A percentile compares a stretch with the other conserved stretches of the same genome.
phyloP scores from a whole-genome alignment of 2,113 vertebrate species.

The Scolopax mira region DNA sequence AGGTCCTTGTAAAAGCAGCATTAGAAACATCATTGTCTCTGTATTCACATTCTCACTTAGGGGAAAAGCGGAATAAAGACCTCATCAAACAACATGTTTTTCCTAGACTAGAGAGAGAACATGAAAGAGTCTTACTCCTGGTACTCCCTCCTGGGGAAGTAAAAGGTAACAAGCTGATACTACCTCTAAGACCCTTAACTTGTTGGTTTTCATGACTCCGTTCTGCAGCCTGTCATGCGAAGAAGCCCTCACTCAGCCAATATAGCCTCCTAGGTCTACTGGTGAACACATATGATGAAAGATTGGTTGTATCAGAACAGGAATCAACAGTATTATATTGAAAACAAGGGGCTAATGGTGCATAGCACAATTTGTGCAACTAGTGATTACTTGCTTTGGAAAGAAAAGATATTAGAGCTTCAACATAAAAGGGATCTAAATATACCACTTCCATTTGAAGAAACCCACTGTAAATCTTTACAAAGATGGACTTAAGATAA shows the following conservation, averaged over 20 bases:
- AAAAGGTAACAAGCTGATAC: background rate
- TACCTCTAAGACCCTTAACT: background rate
- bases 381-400: background rate
- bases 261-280: background rate
- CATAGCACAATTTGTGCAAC: background rate
- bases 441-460: background rate
- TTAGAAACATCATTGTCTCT: background rate
- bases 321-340: background rate
- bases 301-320: background rate
- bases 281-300: background rate
- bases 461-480: background rate
- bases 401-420: background rate
- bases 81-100: background rate
- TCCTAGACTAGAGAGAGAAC: background rate
- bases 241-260: background rate
- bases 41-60: background rate
- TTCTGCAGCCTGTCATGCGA: background rate
- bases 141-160: accelerated
- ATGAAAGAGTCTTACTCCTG: background rate
- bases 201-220: background rate
- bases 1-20: background rate
- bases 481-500: background rate
- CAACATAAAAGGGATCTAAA: background rate
- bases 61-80: background rate
- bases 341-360: background rate